Evolutionary conservation across 2,888 invertebrate genomes (phyloP), one percentile per base, ranked within the genome.

Genomic region (Rhyacophila evoluta): DNA sequence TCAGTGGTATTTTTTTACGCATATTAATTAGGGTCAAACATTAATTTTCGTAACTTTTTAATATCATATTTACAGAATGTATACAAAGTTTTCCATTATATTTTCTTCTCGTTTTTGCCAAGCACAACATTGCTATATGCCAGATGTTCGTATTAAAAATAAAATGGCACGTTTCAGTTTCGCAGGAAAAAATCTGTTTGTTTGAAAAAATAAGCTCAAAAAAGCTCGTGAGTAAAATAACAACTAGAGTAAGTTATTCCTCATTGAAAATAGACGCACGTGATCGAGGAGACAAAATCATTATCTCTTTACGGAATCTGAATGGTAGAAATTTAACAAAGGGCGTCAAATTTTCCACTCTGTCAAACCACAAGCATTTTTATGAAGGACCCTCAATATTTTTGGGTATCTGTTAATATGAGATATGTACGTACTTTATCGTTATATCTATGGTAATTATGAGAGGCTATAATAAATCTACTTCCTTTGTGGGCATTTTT

Each of bases 291-390:
- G 55, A 19, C 55, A 8, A 55, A 33, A 55, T 55, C 25, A 55
- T 55, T 55, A 55, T 55, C 55, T 55, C 55, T 19, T 8, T 55
- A 55, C 55, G 55, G 19, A 55, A 55, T 55, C 55, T 55, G 25
- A 55, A 55, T 55, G 55, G 25, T 19, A 33, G 10, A 55, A 55
- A 55, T 25, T 55, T 55, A 10, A 55, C 55, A 55, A 55, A 55
- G 55, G 55, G 15, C 19, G 55, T 55, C 55, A 55, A 55, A 55
- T 55, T 55, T 55, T 19, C 55, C 55, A 55, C 55, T 55, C 55
- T 19, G 55, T 55, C 55, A 55, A 55, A 55, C 19, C 19, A 55
- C 19, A 55, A 55, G 55, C 55, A 19, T 55, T 55, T 55, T 55
- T 55, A 25, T 25, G 15, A 55, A 55, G 55, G 10, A 19, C 25